Evolutionary conservation across 2,888 invertebrate species (phyloP), one percentile per base, ranked within the genome.

Genomic region (Rhamphomyia laevipes): DNA sequence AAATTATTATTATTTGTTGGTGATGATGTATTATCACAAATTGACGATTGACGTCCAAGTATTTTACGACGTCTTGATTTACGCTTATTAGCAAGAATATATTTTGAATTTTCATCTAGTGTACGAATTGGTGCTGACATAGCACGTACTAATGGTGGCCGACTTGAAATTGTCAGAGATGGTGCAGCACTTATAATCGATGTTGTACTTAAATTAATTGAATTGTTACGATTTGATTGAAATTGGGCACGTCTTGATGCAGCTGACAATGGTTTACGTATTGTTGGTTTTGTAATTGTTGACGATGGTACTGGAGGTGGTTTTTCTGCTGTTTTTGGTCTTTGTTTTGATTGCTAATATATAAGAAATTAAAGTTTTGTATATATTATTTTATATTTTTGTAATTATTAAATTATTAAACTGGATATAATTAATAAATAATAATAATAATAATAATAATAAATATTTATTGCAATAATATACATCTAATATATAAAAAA

Each of bases 81-180:
- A 21, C 63, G 59, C 54, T 66, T 65, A 17, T 58, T 59, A 45
- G 59, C 60, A 4, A 61, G 53, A 47, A 64, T 53, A 53, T 58
- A 59, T 57, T 61, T 59, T 9, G 51, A 44, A 38, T 53, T 62
- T 52, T 63, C 66, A 55, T 67, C 64, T 51, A 59, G 48, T 30
- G 61, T 47, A 11, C 69, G 70, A 45, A 70, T 67, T 46, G 71
- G 71, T 54, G 71, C 71, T 53, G 71, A 71, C 70, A 71, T 71
- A 59, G 70, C 70, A 57, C 71, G 68, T 49, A 67, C 61, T 59
- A 70, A 57, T 23, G 69, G 68, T 49, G 68, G 64, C 43, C 67
- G 65, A 37, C 62, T 58, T 51, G 63, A 63, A 33, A 66, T 59
- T 1, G 60, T 64, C 48, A 65, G 44, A 4, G 65, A 61, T 21